phyloP scores from a whole-genome alignment of 2,113 vertebrate genomes.

The Larimichthys crocea region DNA sequence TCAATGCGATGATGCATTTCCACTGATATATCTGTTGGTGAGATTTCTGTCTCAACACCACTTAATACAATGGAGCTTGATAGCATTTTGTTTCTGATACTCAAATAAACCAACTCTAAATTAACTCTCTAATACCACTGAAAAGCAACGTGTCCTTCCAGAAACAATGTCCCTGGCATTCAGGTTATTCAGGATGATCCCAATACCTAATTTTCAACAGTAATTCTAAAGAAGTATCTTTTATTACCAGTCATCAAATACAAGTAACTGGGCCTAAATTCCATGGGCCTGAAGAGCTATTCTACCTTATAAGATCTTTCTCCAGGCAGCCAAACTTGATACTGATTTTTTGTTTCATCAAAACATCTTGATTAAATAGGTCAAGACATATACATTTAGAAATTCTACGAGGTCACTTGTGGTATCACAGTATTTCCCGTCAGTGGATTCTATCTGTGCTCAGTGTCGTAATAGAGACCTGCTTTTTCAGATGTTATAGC shows the following conservation, averaged over 20 bases:
- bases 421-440: slow-evolving; percentile 51
- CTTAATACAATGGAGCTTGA: neutral
- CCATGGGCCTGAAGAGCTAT: neutral
- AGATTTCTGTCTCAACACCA: neutral
- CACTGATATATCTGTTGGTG: neutral
- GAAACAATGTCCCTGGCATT: neutral
- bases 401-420: slow-evolving; percentile 29
- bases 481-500: slow-evolving; percentile 55
- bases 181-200: neutral
- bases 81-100: neutral
- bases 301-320: neutral
- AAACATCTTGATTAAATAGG: neutral
- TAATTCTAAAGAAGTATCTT: neutral
- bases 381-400: slow-evolving; percentile 13
- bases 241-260: neutral
- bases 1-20: neutral
- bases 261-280: neutral
- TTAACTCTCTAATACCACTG: neutral
- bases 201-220: neutral
- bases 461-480: slow-evolving; percentile 47
- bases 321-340: neutral
- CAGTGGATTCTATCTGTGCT: slow-evolving; percentile 31
- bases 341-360: slow-evolving; percentile 8
- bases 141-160: neutral
- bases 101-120: neutral